Evolutionary conservation across 92 coral and sea anemone genomes (phyloP).

Genomic region (Micromussa lordhowensis): DNA sequence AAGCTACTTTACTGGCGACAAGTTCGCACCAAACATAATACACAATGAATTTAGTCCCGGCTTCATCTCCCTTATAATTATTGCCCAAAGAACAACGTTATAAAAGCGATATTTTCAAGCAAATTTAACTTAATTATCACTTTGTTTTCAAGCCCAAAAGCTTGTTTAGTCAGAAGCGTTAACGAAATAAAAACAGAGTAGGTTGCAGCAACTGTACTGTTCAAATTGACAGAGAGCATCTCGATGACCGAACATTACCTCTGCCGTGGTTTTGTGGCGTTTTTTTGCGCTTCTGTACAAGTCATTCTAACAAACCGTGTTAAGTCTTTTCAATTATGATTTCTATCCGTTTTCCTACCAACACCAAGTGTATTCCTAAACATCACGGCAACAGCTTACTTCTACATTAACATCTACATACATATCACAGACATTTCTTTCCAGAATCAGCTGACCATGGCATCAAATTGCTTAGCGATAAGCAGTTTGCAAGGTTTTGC

Average conservation of each 20-base stretch:
- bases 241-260: neutral
- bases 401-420: too few species aligned
- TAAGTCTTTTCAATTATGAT: neutral
- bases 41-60: neutral
- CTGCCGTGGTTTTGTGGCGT: neutral
- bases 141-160: neutral
- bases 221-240: neutral
- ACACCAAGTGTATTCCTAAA: neutral
- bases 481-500: neutral
- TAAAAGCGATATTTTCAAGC: conserved; percentile 4
- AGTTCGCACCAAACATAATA: neutral
- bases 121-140: neutral
- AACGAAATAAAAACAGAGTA: neutral
- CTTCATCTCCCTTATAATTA: conserved; percentile 6
- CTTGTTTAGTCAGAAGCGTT: neutral
- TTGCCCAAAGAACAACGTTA: neutral
- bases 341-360: neutral
- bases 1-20: neutral
- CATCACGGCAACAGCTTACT: neutral
- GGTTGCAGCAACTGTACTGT: too few species aligned
- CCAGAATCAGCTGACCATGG: too few species aligned
- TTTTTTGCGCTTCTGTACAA: conserved; percentile 5
- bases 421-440: neutral
- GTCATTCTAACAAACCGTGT: neutral
- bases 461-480: neutral